Base-by-base conservation (phyloP, 2,888 invertebrate species). In the Platycheirus albimanus region DNA sequence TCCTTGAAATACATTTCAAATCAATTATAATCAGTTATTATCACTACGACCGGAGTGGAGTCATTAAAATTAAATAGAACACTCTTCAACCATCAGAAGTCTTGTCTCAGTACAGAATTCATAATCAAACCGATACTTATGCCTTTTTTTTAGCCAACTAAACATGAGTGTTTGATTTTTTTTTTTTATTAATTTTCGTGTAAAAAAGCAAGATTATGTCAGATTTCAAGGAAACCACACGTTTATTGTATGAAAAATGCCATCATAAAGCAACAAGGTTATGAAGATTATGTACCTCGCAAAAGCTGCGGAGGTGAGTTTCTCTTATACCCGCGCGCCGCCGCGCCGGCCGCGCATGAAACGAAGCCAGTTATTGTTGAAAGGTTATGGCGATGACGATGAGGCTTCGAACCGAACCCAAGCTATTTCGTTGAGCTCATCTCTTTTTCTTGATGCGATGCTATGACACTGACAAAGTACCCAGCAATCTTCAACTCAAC, bases 381-480 rank as follows among this genome's bases (percentile, higher is more conserved):
- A 51, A 19, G 36, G 20, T 36, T 76, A 45, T 24, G 45, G 63
- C 41, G 64, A 56, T 43, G 58, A 61, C n/a, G n/a, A 24, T 24
- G n/a, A n/a, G 52, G 24, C 36, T 63, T n/a, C n/a, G n/a, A n/a
- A n/a, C n/a, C n/a, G n/a, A n/a, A n/a, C n/a, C n/a, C n/a, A n/a
- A n/a, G n/a, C n/a, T 5, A 5, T 49, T 58, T 47, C 38, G n/a
- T 45, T 38, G 13, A n/a, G n/a, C 47, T 56, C 47, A 45, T 56
- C 38, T 20, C n/a, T n/a, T n/a, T n/a, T n/a, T 63, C 54, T 11
- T 45, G 28, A n/a, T n/a, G n/a, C n/a, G n/a, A 13, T 70, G 24
- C 6, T 24, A 33, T 33, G 77, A 58, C 58, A 66, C 2, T 69
- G 52, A 69, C 61, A 76, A 47, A n/a, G n/a, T n/a, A n/a, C n/a